Base-by-base conservation (phyloP, 2,888 invertebrate species). In the Agonum fuliginosum region DNA sequence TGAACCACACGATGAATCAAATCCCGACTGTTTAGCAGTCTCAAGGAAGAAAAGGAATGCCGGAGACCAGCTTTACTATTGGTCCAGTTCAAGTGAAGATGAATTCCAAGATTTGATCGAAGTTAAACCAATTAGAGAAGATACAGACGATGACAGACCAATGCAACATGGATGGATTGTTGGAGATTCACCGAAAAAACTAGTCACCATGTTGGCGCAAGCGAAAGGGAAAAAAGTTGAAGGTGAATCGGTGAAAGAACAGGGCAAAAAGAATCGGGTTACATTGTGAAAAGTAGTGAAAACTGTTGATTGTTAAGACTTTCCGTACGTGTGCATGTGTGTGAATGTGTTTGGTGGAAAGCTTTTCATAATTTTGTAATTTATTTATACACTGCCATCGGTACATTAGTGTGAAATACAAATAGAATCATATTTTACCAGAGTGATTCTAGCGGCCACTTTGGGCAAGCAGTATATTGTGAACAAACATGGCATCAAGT, bases 161-260 rank as follows among this genome's bases (percentile, higher is more conserved):
- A 88, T 91, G 82, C 94, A 94, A 83, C 95, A 94, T 83, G 95
- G 95, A 67, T 95, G 95, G 95, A 94, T 95, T 80, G 94, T 94
- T 8, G 94, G 94, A 19, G 93, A 93, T 85, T 94, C 94, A 80
- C 94, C 94, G 81, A 95, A 95, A 84, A 93, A 93, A 83, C 88
- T 95, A 83, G 94, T 95, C 69, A 94, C 94, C 12, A 91, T 94
- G 91, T 86, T 95, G 79, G 95, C 94, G 30, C 92, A 92, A 83
- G 92, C 92, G 75, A 93, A 93, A 85, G 92, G 93, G 54, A 90
- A 90, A 82, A 91, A 89, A 81, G 81, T 85, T 46, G 86, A 88
- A 78, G 81, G 82, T 17, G 85, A 84, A 76, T 82, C 84, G 81
- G 86, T 86, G 75, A 86, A 86, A 80, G 86, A 86, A 80, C 85